Base-by-base conservation (phyloP, 2,888 invertebrate species). In the Diadegma fenestrale region DNA sequence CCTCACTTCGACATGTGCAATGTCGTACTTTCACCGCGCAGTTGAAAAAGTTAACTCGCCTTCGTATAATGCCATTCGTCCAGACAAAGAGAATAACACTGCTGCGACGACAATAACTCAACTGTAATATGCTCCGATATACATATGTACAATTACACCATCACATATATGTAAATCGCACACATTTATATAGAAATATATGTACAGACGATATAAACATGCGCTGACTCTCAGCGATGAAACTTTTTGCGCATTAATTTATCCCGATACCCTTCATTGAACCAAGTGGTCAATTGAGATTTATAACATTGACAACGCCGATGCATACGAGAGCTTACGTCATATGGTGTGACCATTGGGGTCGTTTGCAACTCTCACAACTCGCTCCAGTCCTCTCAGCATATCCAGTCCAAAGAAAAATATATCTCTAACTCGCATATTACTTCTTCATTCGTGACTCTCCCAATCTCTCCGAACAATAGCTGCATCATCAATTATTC, bases 241-340 rank as follows among this genome's bases (percentile, higher is more conserved):
- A 86, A 83, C 83, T 86, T 86, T 86, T 86, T 86, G 85, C 85
- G 85, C 85, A 86, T 86, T 86, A 83, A 86, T 86, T 86, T 83
- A 87, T 87, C 86, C 82, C 87, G 84, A 86, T 86, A 86, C 82
- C 84, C 87, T 85, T 88, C 88, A 87, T 88, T 88, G 87, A 87
- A 84, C 84, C 85, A 88, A 88, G 80, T 87, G 86, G 86, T 80
- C 88, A 88, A 88, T 88, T 88, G 88, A 87, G 87, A 88, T 88
- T 88, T 87, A 88, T 88, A 87, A 86, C 87, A 82, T 81, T 88
- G 85, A 86, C 86, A 86, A 82, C 80, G 86, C 86, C 88, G 87
- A 87, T 88, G 85, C 83, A 80, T 82, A 33, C 81, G 76, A 73
- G 83, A 45, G 72, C 61, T 80, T 80, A 66, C 82, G 85, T 85